Base-by-base conservation (phyloP, 2,797 vertebrate genomes). In the Pseudochaenichthys georgianus region DNA sequence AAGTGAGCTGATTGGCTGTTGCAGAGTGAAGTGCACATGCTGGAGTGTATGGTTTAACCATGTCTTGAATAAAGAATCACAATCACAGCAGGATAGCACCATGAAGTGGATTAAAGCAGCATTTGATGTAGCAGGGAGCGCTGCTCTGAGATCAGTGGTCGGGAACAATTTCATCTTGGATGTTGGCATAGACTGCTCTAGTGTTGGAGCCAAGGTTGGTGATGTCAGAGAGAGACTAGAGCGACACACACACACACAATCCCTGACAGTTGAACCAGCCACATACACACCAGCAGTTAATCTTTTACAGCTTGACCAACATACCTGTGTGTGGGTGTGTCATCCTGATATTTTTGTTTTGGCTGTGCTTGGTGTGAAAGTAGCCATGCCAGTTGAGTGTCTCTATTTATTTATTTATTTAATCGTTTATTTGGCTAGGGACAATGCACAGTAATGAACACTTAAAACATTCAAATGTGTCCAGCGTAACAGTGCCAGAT, bases 161-260 rank as follows among this genome's bases (percentile, higher is more conserved):
- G n/a, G 15, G 51, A 43, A 60, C 53, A 41, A 1, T 62, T 67
- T 63, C 69, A 69, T 17, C 4, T 63, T 64, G 51, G 60, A 75
- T 21, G 8, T 15, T 6, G 51, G 63, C 75, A 60, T 63, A 17
- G 58, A 9, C 52, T 47, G 73, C 54, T 13, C 21, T 8, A 41
- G 53, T 10, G 52, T 13, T 11, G 1, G 21, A 46, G 60, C 73
- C 66, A 71, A 48, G 42, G 61, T 10, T 53, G 12, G 13, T 76
- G 71, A 73, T 65, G 80, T 84, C 74, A 80, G 28, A 51, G 38
- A 41, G 42, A 69, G 21, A 52, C 16, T 1, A 13, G 53, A 62
- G 45, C 17, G 17, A 53, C 17, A 51, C 50, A 51, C 16, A 19
- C 16, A 19, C 4, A 43, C 31, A 16, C 23, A 48, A 6, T 3